Base-by-base conservation (phyloP, 2,888 invertebrate species). In the Dryadula phaetusa region DNA sequence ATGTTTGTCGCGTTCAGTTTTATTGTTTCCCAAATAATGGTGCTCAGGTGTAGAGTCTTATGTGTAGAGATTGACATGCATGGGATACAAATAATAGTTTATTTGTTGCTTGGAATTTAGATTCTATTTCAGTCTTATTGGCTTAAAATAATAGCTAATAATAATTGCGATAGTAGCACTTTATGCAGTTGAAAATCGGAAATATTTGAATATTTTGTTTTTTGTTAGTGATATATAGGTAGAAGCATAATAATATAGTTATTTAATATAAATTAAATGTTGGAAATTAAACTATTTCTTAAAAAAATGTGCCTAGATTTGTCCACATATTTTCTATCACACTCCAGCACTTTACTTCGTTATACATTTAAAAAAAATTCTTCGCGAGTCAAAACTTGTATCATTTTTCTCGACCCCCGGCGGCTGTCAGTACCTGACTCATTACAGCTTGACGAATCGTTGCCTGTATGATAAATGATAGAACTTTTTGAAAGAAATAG, bases 11-110 rank as follows among this genome's bases (percentile, higher is more conserved):
- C 70, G 80, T 79, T 73, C 63, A 76, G 77, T 84, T 86, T 86
- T 87, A 87, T 88, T 88, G 88, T 88, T 86, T 84, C 72, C 75
- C 72, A 77, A 75, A 78, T 80, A 80, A 81, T 76, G 70, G 75
- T 70, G 78, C 76, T 75, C 87, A 88, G 87, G 86, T 87, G 87
- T 54, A 56, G 44, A 32, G 18, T 28, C 25, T 42, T 61, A 22
- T 40, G 54, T 8, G 66, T n/a, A n/a, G n/a, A 42, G 34, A 54
- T 25, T 22, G 34, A 58, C 60, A 44, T 37, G 47, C 28, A 47
- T 12, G 4, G 37, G n/a, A 28, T 44, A 44, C 22, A 0, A n/a
- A 1, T 14, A 28, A 12, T 37, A 18, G 18, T 53, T 2, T 54
- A 7, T 54, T 20, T 54, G 2, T 20, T 49, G n/a, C 20, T 14